Percentiles rank a stretch among this genome's conserved stretches.
These are phyloP conservation scores for Laupala kohalensis DNA, from an alignment of 1,140 invertebrate species.

Conservation along the genomic window DNA sequence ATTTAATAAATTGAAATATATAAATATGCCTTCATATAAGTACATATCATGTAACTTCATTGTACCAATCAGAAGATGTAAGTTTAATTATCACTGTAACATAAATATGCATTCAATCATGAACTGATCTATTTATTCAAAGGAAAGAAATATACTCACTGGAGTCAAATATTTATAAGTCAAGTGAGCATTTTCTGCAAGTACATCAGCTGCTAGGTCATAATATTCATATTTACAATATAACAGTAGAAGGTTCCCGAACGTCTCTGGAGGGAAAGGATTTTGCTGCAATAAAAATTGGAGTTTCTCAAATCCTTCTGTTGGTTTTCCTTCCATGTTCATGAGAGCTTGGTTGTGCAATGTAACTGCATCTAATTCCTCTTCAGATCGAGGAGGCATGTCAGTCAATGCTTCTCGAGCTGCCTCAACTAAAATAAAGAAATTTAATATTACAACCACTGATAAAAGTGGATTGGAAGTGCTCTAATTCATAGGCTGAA, in stretches of 20 bases:
- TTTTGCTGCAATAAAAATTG: slow-evolving; percentile 94
- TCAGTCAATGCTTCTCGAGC: slow-evolving; percentile 90
- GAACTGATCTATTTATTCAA: neutral
- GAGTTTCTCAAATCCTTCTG: slow-evolving; percentile 91
- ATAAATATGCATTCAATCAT: no score
- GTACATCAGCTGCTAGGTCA: slow-evolving; percentile 92
- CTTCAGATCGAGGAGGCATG: slow-evolving; percentile 92
- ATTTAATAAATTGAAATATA: no score
- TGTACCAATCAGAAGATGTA: no score
- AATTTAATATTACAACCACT: neutral
- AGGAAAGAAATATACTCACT: slow-evolving; percentile 33
- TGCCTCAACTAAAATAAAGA: slow-evolving; percentile 51
- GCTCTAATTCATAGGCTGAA: no score
- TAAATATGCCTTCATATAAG: no score
- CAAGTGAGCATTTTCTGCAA: slow-evolving; percentile 94
- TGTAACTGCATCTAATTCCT: slow-evolving; percentile 95
- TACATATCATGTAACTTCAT: no score
- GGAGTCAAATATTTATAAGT: slow-evolving; percentile 92
- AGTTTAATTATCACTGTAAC: no score
- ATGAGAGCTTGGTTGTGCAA: slow-evolving; percentile 96
- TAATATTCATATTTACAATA: slow-evolving; percentile 98
- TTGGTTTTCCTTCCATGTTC: slow-evolving; percentile 80
- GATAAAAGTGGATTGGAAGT: no score
- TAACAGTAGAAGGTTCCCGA: slow-evolving; percentile 86
- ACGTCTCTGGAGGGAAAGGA: slow-evolving; percentile 94